Conservation (phyloP, 2,113 vertebrate species). For the Syrrhaptes paradoxus region DNA sequence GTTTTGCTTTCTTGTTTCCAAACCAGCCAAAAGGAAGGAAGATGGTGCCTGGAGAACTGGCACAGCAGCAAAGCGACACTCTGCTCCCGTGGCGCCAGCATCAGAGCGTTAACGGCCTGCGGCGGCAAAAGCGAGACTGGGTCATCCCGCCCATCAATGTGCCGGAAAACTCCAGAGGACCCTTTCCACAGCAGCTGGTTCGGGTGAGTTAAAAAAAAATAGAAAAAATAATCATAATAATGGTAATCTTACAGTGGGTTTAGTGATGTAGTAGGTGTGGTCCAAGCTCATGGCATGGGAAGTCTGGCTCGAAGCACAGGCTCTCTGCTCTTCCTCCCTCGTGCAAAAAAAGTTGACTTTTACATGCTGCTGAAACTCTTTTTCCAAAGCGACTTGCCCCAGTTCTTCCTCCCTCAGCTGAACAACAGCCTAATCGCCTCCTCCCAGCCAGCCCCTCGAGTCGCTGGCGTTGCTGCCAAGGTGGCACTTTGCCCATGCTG, state of each 20-base stretch:
- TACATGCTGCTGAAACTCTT: background rate
- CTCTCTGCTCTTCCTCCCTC: background rate
- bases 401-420: background rate
- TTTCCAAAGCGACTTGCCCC: background rate
- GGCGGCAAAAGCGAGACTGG: constrained; percentile 94
- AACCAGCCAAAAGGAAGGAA: constrained; percentile 63
- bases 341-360: background rate
- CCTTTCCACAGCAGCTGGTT: constrained; percentile 96
- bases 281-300: background rate
- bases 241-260: background rate
- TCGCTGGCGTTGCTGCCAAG: background rate
- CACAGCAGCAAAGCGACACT: constrained; percentile 72
- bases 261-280: background rate
- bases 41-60: constrained; percentile 55
- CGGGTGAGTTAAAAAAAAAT: constrained; percentile 81
- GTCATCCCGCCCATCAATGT: constrained; percentile 98
- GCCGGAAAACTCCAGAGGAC: constrained; percentile 93
- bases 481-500: background rate
- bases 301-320: background rate
- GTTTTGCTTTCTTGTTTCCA: background rate
- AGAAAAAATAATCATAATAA: no score
- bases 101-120: constrained; percentile 76
- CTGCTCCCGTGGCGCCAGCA: constrained; percentile 77
- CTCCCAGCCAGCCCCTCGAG: constrained; percentile 41
- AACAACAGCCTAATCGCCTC: constrained; percentile 25